A percentile compares a stretch with the other conserved stretches of the same genome.
phyloP scores from a whole-genome alignment of 2,797 vertebrate genomes.

The Menidia menidia region DNA sequence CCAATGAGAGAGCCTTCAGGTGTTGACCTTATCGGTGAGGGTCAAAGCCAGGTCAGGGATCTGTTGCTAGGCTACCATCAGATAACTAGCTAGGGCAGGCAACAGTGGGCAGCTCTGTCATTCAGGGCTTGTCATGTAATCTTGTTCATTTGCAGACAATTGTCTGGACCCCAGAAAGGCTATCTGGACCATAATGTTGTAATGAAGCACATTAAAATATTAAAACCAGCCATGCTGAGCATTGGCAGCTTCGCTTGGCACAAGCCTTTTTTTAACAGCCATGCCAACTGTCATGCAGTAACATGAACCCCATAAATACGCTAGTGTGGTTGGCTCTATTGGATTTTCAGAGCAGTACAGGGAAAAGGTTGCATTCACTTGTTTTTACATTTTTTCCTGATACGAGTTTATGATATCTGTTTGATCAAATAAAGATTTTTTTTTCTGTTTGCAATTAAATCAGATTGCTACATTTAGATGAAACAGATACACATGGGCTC shows the following conservation, averaged over 20 bases:
- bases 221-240: conserved; percentile 82
- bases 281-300: conserved; percentile 79
- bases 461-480: not conserved
- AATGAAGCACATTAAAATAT: conserved; percentile 89
- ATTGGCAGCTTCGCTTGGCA: conserved; percentile 79
- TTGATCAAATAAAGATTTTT: conserved; percentile 31
- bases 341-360: conserved; percentile 50
- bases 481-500: not conserved
- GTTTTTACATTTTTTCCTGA: conserved; percentile 23
- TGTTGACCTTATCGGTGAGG: conserved; percentile 89
- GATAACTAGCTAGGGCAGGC: conserved; percentile 84
- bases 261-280: conserved; percentile 71
- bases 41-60: conserved; percentile 88
- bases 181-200: conserved; percentile 84
- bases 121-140: conserved; percentile 86
- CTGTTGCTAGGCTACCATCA: conserved; percentile 89
- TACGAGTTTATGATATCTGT: conserved; percentile 29
- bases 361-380: conserved; percentile 41
- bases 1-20: conserved; percentile 88
- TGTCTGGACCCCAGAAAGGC: conserved; percentile 85
- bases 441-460: not conserved
- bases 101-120: conserved; percentile 80
- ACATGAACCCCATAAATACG: conserved; percentile 76
- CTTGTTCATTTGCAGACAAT: conserved; percentile 88
- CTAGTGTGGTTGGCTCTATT: conserved; percentile 65